A percentile compares a stretch with the other conserved stretches of the same genome.
phyloP scores from a whole-genome alignment of 2,113 vertebrate species.

The Procavia capensis region DNA sequence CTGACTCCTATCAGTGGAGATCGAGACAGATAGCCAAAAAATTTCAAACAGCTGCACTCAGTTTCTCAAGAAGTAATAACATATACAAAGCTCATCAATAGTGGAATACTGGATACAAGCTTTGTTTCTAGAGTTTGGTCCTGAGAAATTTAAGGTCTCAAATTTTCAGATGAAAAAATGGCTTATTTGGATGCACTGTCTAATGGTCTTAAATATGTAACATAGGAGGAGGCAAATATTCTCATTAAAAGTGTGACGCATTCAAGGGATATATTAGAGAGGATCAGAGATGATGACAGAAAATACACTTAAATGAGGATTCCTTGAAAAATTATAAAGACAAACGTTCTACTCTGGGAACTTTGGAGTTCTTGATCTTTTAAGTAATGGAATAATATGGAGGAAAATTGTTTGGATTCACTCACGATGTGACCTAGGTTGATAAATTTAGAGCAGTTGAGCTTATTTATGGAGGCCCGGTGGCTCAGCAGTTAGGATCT shows the following conservation, averaged over 20 bases:
- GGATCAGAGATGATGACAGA: neutral
- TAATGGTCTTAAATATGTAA: neutral
- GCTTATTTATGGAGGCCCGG: neutral
- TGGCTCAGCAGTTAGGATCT: too few relatives aligned
- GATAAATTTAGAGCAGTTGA: neutral
- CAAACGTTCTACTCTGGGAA: neutral
- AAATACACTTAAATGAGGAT: neutral
- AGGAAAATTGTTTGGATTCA: neutral
- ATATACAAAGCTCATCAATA: neutral
- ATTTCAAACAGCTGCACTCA: neutral
- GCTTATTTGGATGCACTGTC: neutral
- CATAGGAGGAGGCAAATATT: neutral
- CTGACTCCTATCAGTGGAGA: neutral
- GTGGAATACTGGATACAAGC: neutral
- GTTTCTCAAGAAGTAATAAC: neutral
- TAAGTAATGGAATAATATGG: neutral
- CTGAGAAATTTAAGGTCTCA: neutral
- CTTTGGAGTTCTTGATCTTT: neutral
- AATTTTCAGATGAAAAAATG: slow-evolving; percentile 11
- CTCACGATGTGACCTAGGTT: neutral
- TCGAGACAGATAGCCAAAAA: neutral
- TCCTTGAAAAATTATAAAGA: neutral
- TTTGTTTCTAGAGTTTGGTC: neutral
- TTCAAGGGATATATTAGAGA: neutral
- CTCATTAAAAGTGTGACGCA: neutral